Base-by-base conservation (phyloP, 2,797 vertebrate genomes). In the Ateles fusciceps region DNA sequence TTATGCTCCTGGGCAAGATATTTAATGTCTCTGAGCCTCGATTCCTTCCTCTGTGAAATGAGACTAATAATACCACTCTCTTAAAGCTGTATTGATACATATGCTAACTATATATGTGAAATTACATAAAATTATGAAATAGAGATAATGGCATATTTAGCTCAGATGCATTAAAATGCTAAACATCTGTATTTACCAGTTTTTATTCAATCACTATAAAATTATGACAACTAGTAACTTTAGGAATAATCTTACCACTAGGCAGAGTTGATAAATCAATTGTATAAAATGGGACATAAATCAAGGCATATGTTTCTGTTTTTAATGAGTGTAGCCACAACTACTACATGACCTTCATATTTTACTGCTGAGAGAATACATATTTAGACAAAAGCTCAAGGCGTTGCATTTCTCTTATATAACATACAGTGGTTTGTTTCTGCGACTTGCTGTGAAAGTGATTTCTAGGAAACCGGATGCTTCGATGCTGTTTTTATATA, bases 401-500 rank as follows among this genome's bases (percentile, higher is more conserved):
- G 61, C 91, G 46, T 79, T 36, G 26, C 5, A 61, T 95, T 91
- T 46, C 55, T 33, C 2, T n/a, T 68, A n/a, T n/a, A 80, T 68
- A 79, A 36, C 57, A 28, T 71, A 13, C 2, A 10, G 30, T 74
- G 46, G 3, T 91, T 95, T 95, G 24, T 79, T 95, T 85, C 76
- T 97, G 30, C 57, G 39, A 91, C 6, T 72, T 90, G 22, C 13
- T 33, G 36, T 64, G 76, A 22, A 85, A 86, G 30, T 71, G 12
- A 95, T 52, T 89, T 96, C 24, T 50, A 86, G 59, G 81, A 96
- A 57, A 89, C 39, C 75, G 93, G 57, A 87, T 90, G 22, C 12
- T 84, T 87, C 10, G 24, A 64, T 91, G 30, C 21, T 90, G 33
- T 79, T 89, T 57, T 75, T 44, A 87, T 80, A 36, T 5, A 78